Conservation (phyloP, 2,888 invertebrate species). For the Diarsia dahlii region DNA sequence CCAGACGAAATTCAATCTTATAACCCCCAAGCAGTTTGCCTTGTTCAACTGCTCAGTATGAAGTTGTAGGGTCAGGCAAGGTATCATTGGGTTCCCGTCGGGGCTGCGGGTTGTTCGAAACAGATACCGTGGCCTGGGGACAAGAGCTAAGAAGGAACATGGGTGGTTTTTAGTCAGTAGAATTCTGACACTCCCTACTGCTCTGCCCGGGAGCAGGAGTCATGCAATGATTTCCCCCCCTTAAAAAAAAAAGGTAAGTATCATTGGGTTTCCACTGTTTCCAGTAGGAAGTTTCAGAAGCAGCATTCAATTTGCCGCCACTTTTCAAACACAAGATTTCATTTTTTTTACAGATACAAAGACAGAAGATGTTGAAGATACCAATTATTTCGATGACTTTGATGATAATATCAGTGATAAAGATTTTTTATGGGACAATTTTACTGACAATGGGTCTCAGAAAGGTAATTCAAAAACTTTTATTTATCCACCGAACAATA, state of each 20-base stretch:
- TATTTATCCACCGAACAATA: background rate
- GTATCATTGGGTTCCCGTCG: background rate
- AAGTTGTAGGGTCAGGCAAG: background rate
- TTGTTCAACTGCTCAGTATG: background rate
- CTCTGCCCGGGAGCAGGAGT: no score
- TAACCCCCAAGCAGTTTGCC: background rate
- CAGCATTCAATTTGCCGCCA: background rate
- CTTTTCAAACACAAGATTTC: no score
- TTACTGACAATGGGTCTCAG: background rate
- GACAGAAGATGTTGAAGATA: slow-evolving; percentile 28
- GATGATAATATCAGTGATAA: slow-evolving; percentile 39
- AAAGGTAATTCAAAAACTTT: slow-evolving; percentile 34
- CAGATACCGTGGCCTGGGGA: no score
- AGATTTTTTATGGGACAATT: slow-evolving; percentile 44
- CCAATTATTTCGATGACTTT: slow-evolving; percentile 33
- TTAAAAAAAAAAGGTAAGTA: background rate
- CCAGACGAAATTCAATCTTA: background rate
- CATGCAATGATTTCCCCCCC: no score
- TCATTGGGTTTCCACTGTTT: no score
- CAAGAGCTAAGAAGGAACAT: no score
- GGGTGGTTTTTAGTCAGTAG: no score
- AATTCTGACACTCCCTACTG: no score
- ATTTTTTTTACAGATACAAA: slow-evolving; percentile 6
- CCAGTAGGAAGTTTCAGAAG: background rate
- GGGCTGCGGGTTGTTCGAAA: no score